Base-by-base conservation (phyloP, 2,888 invertebrate species). In the Tipula confusa region DNA sequence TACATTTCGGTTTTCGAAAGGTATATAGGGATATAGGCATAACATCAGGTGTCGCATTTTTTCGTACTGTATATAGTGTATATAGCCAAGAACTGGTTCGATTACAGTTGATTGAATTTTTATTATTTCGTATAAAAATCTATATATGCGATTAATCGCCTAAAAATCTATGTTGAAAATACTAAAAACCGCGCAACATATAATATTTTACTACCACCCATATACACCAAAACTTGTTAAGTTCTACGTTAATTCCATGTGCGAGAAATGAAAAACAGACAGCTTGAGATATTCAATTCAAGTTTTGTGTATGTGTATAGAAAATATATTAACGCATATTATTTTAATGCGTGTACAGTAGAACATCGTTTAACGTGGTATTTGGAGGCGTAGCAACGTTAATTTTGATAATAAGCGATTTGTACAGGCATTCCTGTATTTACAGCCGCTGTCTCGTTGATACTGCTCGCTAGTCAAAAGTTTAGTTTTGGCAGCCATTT, bases 101-200 rank as follows among this genome's bases (percentile, higher is more conserved):
- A 64, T 64, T 64, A 64, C 64, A 64, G 64, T 64, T 64, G 64
- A 64, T 64, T 64, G 64, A 18, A 64, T 64, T 64, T 64, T 64
- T 64, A 64, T 24, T 64, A 24, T 24, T 24, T 9, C 64, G 64
- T 11, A 33, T 4, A 64, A 64, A 64, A 24, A 64, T 64, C 64
- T 64, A 64, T 64, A 64, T 2, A 13, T 38, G 38, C 38, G 38
- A 1, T 38, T 13, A n/a, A 38, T 64, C 38, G 2, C 1, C 38
- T 2, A 36, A 43, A 15, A 43, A 43, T n/a, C n/a, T 64, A 64
- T 64, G 64, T 9, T 24, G 13, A 24, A 64, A 3, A 64, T 9
- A 7, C 33, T 6, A 11, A 9, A 33, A 33, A 33, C 33, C 33
- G 64, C 7, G 24, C 64, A 24, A 18, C 18, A 24, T n/a, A n/a